Conservation (phyloP, 2,113 vertebrate genomes). For the Boulengeromyrus knoepffleri region DNA sequence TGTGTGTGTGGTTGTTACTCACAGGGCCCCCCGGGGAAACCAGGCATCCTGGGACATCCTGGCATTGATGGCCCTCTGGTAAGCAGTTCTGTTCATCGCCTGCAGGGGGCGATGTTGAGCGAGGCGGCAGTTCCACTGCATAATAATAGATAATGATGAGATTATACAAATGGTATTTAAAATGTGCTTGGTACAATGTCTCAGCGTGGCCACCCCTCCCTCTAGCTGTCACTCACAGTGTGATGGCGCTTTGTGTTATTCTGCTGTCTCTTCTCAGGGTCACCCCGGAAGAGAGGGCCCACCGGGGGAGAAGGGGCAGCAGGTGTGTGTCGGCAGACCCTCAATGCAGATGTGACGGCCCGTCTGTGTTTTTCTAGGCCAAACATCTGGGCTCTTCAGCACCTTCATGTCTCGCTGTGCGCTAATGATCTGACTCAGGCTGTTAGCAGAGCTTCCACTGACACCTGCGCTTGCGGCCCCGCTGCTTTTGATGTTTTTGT, state of each 20-base stretch:
- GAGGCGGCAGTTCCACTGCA: background rate
- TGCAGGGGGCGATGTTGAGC: conserved; percentile 1
- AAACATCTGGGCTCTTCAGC: background rate
- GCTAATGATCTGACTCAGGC: background rate
- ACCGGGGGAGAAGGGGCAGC: conserved; percentile 77
- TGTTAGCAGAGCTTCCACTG: background rate
- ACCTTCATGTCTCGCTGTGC: background rate
- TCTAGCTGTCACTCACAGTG: background rate
- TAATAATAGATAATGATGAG: background rate
- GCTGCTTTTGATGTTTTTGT: background rate
- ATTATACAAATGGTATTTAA: background rate
- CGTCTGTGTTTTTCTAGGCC: background rate
- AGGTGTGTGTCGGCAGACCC: conserved; percentile 57
- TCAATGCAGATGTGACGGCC: background rate
- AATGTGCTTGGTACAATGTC: background rate
- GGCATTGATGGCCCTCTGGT: conserved; percentile 79
- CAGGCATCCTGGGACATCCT: conserved; percentile 70
- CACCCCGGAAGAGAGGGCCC: conserved; percentile 86
- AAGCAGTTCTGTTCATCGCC: conserved; percentile 43
- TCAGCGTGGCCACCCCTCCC: background rate
- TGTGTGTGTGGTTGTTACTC: background rate
- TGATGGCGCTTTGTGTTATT: conserved; percentile 11
- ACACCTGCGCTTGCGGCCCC: background rate
- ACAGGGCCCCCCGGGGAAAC: conserved; percentile 76
- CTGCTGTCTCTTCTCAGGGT: conserved; percentile 57